Evolutionary conservation across 2,797 vertebrate species (phyloP).

Genomic region (Xiphophorus birchmanni): DNA sequence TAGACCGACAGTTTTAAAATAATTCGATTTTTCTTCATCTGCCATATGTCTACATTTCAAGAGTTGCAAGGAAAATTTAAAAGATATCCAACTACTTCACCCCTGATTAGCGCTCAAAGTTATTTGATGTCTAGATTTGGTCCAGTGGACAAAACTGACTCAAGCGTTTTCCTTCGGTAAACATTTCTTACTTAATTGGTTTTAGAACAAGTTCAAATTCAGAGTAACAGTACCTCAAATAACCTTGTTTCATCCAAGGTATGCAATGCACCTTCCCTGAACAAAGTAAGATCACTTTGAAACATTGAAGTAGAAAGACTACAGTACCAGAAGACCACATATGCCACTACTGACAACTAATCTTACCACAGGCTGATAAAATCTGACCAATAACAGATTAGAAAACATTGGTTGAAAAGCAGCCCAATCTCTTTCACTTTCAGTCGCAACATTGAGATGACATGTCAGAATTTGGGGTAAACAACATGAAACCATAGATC

Average conservation of each 20-base stretch:
- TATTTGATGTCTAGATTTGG: neutral
- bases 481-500: neutral
- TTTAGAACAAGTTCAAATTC: neutral
- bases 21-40: neutral
- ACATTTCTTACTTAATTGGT: neutral
- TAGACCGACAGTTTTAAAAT: neutral
- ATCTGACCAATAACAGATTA: neutral
- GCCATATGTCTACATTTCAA: neutral
- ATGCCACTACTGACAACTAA: neutral
- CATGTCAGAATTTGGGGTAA: neutral
- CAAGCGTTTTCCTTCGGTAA: neutral
- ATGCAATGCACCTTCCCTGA: neutral
- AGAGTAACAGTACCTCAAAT: neutral
- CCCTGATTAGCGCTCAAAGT: neutral
- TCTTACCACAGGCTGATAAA: neutral
- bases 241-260: neutral
- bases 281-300: neutral
- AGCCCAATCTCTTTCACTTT: neutral
- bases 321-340: neutral
- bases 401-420: neutral
- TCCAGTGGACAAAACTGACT: neutral
- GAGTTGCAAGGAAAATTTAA: neutral
- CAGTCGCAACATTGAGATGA: neutral
- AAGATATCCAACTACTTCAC: neutral
- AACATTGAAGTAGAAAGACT: neutral